Evolutionary conservation across 2,888 invertebrate genomes (phyloP).

Genomic region (Apomyelois bistriatella): DNA sequence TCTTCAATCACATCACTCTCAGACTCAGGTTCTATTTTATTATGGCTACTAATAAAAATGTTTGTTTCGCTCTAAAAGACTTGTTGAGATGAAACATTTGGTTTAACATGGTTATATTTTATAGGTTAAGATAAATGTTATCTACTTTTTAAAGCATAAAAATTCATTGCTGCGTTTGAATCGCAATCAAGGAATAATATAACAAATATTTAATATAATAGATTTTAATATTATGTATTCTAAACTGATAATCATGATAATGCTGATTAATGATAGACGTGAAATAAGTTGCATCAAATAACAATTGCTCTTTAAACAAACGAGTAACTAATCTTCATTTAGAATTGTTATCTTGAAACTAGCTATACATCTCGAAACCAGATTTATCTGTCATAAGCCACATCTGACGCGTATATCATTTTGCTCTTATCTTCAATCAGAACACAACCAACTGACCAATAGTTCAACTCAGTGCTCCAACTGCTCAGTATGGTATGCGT

Average conservation of each 20-base stretch:
- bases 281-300: not conserved
- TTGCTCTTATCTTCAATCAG: conserved; percentile 39
- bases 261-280: not conserved
- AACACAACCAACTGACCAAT: conserved; percentile 31
- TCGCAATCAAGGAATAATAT: no score
- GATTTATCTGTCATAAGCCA: conserved; percentile 37
- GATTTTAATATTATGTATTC: not conserved
- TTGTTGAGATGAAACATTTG: no score
- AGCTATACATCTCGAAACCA: conserved; percentile 26
- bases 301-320: conserved; percentile 7
- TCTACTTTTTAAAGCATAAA: no score
- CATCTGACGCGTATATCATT: conserved; percentile 39
- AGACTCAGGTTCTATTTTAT: no score
- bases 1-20: no score
- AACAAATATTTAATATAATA: no score
- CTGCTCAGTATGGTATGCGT: conserved; percentile 39
- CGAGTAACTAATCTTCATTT: conserved; percentile 12
- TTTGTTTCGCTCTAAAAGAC: no score
- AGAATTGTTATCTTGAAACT: conserved; percentile 18
- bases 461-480: conserved; percentile 23
- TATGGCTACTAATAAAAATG: no score
- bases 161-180: no score
- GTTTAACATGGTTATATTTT: no score
- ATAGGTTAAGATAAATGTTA: no score
- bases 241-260: not conserved